Evolutionary conservation across 2,888 invertebrate genomes (phyloP).

Genomic region (Deilephila elpenor): DNA sequence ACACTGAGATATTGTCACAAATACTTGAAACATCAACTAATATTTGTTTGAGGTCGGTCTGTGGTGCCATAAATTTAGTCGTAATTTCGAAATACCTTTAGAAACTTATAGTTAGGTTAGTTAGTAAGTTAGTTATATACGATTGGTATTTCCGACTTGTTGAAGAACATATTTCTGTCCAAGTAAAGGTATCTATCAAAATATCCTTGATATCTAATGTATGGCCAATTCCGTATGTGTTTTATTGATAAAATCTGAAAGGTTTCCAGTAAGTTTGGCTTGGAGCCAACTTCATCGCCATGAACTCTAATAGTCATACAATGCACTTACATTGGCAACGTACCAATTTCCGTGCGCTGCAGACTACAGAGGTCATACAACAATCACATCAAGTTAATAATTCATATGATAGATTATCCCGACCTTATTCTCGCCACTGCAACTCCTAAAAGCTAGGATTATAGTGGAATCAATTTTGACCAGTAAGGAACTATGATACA

Average conservation of each 20-base stretch:
- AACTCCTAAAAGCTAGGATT: too few relatives aligned
- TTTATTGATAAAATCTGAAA: neutral
- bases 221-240: neutral
- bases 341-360: conserved; percentile 7
- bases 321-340: neutral
- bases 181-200: too few relatives aligned
- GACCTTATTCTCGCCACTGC: too few relatives aligned
- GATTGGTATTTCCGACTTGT: neutral
- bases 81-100: too few relatives aligned
- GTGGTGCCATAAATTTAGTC: too few relatives aligned
- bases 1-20: too few relatives aligned
- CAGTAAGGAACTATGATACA: too few relatives aligned
- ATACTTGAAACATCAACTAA: too few relatives aligned
- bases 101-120: too few relatives aligned
- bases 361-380: neutral
- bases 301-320: conserved; percentile 1
- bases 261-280: conserved; percentile 11
- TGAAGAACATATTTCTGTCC: neutral
- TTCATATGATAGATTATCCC: neutral
- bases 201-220: neutral
- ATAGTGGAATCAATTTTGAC: too few relatives aligned
- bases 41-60: too few relatives aligned
- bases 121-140: too few relatives aligned
- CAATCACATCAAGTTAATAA: neutral
- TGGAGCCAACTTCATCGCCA: neutral